Base-by-base conservation (phyloP, 1,140 invertebrate species). In the Schmidtea mediterranea region DNA sequence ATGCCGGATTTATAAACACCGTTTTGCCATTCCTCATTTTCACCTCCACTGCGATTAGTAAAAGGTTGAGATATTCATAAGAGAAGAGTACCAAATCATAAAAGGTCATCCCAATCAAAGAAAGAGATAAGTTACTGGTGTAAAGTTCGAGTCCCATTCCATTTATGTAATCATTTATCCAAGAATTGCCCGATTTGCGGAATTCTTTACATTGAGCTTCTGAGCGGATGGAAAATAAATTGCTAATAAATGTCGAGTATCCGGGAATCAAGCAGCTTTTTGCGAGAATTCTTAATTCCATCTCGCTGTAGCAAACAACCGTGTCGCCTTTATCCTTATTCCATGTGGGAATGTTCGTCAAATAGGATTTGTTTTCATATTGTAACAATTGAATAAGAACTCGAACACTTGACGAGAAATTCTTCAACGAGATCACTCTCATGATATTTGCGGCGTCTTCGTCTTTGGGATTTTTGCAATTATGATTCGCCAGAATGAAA, bases 161-260 rank as follows among this genome's bases (percentile, higher is more conserved):
- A 72, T 89, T 82, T 59, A 92, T 78, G 73, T 95, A 94, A 76
- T 94, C 83, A 73, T 94, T 90, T 75, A 90, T 82, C 87, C 87
- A 95, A 18, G 16, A 12, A 18, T 41, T 41, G 5, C 19, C 15
- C 3, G 39, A 6, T 41, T 18, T 41, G n/a, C 39, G 39, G 19
- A 18, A 41, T 21, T 45, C 43, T 5, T 45, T 45, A 9, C 12
- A 15, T 19, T 21, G 15, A 45, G 19, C 8, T 9, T 19, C 10
- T 15, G 43, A 45, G 3, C 43, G 43, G 8, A 45, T 45, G 2
- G 43, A 45, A 45, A 45, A 45, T 46, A 98, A 72, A 66, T 98
- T 98, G 15, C 92, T 92, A 87, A 98, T 95, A 79, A 98, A 89
- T 22, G 92, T 98, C 49, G 89, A 97, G 69, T 97, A 98, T 41